Percentiles rank a stretch among this genome's conserved stretches.
Conservation (phyloP, 2,888 invertebrate genomes). For the Clostera curtula region DNA sequence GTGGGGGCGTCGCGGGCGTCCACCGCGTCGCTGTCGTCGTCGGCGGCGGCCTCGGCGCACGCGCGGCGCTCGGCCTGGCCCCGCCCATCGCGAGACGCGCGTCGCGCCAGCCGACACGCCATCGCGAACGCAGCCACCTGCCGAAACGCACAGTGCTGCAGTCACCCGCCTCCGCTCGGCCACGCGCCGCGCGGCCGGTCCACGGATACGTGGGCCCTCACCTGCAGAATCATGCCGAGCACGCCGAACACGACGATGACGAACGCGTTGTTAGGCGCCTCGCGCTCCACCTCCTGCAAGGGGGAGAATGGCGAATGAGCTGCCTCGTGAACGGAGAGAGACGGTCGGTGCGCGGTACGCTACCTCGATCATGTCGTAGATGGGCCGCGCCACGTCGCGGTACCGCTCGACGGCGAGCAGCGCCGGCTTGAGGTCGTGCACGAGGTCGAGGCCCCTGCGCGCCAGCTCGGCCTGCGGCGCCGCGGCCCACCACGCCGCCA, state of each 20-base stretch:
- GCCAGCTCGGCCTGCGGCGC: slow-evolving; percentile 64
- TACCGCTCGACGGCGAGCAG: slow-evolving; percentile 60
- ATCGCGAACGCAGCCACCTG: slow-evolving; percentile 56
- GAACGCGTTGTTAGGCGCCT: slow-evolving; percentile 63
- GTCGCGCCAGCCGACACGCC: slow-evolving; percentile 39
- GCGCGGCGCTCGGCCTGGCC: slow-evolving; percentile 17
- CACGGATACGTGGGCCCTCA: too few species aligned
- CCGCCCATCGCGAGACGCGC: slow-evolving; percentile 13
- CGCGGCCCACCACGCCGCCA: slow-evolving; percentile 59
- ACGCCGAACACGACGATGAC: slow-evolving; percentile 52
- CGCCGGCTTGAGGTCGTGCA: slow-evolving; percentile 66
- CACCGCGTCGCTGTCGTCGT: slow-evolving; percentile 33
- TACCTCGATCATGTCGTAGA: slow-evolving; percentile 65
- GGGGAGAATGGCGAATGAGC: too few species aligned
- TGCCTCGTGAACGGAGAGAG: too few species aligned
- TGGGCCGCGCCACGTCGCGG: slow-evolving; percentile 51
- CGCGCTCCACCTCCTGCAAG: slow-evolving; percentile 61
- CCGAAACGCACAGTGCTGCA: not conserved
- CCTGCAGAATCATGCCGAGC: slow-evolving; percentile 53
- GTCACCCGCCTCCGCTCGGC: not conserved
- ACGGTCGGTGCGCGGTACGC: too few species aligned
- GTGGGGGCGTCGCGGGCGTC: slow-evolving; percentile 38
- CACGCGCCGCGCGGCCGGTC: too few species aligned
- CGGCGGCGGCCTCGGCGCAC: slow-evolving; percentile 21
- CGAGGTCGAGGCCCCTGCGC: slow-evolving; percentile 54